Evolutionary conservation across 2,113 vertebrate species (phyloP).

Genomic region (Machaerirhynchus nigripectus): DNA sequence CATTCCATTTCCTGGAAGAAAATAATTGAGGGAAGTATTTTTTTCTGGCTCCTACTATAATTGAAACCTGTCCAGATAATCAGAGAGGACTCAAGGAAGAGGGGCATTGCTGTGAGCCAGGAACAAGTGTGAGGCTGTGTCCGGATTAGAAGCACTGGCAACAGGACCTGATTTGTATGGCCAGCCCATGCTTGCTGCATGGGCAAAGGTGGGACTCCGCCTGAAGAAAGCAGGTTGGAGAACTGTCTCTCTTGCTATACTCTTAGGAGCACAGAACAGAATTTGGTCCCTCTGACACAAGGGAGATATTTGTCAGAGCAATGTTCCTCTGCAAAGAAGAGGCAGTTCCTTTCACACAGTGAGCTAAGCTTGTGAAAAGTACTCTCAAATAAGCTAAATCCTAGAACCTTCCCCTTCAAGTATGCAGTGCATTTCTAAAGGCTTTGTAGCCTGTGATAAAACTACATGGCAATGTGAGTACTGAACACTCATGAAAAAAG

Average conservation of each 20-base stretch:
- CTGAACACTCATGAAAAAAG: neutral
- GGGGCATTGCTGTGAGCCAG: neutral
- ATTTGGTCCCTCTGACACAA: neutral
- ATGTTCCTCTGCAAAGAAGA: neutral
- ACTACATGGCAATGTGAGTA: neutral
- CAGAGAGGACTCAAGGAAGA: neutral
- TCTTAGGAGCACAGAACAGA: neutral
- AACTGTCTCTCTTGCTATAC: neutral
- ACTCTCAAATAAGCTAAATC: neutral
- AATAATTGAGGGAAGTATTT: neutral
- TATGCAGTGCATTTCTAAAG: neutral
- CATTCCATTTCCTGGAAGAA: neutral
- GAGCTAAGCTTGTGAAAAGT: neutral
- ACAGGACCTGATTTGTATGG: neutral
- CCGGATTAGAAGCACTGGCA: neutral
- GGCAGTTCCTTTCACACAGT: neutral
- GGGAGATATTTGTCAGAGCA: neutral
- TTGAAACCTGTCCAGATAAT: neutral
- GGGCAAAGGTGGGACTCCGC: neutral
- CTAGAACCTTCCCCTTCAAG: neutral
- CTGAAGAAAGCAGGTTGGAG: neutral
- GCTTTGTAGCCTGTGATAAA: neutral
- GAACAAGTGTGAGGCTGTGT: neutral
- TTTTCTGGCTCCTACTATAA: neutral
- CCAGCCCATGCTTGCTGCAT: neutral